These are phyloP conservation scores for Drosophila nr. medialis DNA, from an alignment of 2,888 invertebrate genomes.

Conservation along the genomic window DNA sequence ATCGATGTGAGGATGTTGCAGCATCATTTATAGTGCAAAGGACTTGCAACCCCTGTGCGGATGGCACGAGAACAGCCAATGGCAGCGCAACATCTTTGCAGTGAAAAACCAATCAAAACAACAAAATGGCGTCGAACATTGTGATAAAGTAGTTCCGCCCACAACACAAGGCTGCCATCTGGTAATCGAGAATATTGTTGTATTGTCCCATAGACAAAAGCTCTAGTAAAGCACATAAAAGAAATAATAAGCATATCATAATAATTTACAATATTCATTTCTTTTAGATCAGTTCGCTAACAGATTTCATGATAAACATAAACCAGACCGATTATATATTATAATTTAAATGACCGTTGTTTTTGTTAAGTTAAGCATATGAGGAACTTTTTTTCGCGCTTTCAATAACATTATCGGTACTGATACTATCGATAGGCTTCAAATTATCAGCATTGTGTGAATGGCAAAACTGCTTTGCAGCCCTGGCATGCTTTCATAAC, in stretches of 20 bases:
- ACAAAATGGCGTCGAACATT: slow-evolving; percentile 63
- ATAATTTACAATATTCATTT: neutral
- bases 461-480: slow-evolving; percentile 18
- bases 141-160: slow-evolving; percentile 10
- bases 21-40: slow-evolving; percentile 76
- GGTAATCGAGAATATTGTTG: neutral
- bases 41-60: slow-evolving; percentile 39
- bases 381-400: neutral
- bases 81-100: slow-evolving; percentile 18
- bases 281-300: neutral
- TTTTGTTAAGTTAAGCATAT: neutral
- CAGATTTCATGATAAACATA: neutral
- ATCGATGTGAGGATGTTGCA: slow-evolving; percentile 43
- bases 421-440: neutral
- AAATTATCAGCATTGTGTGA: neutral
- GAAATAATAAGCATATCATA: neutral
- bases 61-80: slow-evolving; percentile 47
- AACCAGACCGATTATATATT: neutral
- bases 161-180: neutral
- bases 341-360: slow-evolving; percentile 5
- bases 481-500: slow-evolving; percentile 70
- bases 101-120: slow-evolving; percentile 45
- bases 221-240: neutral
- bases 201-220: neutral
- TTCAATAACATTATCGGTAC: neutral